These are phyloP conservation scores for Turdus rufiventris DNA, from an alignment of 2,113 vertebrate genomes.

Conservation along the genomic window DNA sequence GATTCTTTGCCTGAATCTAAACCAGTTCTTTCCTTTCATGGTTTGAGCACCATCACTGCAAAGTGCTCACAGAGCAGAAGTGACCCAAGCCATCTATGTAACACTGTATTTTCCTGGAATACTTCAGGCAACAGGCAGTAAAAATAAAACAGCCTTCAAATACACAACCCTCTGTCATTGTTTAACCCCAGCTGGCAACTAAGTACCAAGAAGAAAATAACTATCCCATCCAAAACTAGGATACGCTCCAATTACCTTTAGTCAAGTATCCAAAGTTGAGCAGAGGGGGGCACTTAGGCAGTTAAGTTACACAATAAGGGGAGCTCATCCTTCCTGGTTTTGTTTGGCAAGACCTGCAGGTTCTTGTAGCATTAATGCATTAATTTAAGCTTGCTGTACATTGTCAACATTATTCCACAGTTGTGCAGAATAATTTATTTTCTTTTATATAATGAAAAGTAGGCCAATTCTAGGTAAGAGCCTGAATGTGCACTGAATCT, in stretches of 20 bases:
- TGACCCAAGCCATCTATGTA: background rate
- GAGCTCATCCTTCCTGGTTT: accelerated
- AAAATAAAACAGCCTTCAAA: background rate
- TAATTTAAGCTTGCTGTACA: background rate
- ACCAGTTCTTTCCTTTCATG: background rate
- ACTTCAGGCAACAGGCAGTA: background rate
- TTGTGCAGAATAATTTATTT: background rate
- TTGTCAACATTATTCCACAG: background rate
- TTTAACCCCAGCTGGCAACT: background rate
- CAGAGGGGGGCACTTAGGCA: background rate
- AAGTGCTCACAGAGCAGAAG: background rate
- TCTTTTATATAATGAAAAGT: background rate
- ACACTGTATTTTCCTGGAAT: background rate
- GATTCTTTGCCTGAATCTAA: background rate
- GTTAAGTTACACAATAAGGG: background rate
- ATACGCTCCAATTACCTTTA: background rate
- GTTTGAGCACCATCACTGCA: background rate
- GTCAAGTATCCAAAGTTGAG: background rate
- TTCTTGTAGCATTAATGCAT: background rate
- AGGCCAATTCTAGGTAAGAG: background rate
- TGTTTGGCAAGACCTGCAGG: background rate
- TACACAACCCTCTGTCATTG: background rate
- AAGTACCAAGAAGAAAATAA: background rate
- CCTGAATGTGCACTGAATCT: background rate
- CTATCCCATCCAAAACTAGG: background rate